Evolutionary conservation across 1,140 invertebrate species (phyloP), one percentile per base, ranked within the genome.

Genomic region (Mya arenaria): DNA sequence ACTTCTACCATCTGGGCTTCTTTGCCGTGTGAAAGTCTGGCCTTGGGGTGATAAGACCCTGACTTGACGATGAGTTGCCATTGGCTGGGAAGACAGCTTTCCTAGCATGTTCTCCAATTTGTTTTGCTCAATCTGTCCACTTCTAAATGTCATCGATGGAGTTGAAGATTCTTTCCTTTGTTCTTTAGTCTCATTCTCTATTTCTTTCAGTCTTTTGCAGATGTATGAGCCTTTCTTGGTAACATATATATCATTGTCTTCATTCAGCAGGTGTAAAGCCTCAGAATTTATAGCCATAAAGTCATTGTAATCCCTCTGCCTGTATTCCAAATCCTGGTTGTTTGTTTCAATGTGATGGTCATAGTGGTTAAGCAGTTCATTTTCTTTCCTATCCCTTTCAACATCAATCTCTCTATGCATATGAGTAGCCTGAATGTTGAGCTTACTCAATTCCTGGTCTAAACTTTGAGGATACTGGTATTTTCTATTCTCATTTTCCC

Each of bases 331-430:
- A 23, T 60, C 52, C 30, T 8, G 32, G 25, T 73, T 36, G 23
- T 37, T 44, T 23, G 28, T 58, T 30, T 17, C 39, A 23, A 73
- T 30, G 48, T 73, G 23, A 60, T 60, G 34, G 6, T 30, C 56
- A 60, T 73, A 73, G 23, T 73, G 55, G 1, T 15, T 4, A 19
- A 58, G 56, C 30, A 73, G 48, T 39, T 73, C 71, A 15, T 73
- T 58, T 60, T 73, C 71, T 23, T 19, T 8, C 23, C 41, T 37
- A 13, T 23, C 10, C 41, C 48, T 73, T 41, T 73, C 71, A 39
- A 37, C 39, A 58, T 73, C 71, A 32, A 73, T 56, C 52, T 73
- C 55, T 37, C 23, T 30, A 32, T 73, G 71, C 32, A 73, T 56
- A 25, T 73, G 30, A 5, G 71, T 44, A 1, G 56, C 52, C 23